phyloP scores from a whole-genome alignment of 2,113 vertebrate genomes.

The Cryptomyrus ogoouensis region DNA sequence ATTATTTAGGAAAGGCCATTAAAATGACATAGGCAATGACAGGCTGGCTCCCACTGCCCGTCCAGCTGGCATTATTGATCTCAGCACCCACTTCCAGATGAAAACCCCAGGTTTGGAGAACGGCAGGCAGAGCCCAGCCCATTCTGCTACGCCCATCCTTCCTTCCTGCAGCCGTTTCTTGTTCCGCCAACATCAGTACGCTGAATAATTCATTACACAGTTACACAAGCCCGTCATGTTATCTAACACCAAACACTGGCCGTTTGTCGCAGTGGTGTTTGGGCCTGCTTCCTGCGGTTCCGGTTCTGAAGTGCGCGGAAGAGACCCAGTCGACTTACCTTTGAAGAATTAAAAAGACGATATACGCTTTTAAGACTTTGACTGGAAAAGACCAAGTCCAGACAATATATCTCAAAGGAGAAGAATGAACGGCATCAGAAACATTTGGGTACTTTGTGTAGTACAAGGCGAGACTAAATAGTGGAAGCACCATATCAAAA shows the following conservation, averaged over 20 bases:
- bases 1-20: slow-evolving; percentile 1
- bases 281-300: neutral
- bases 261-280: neutral
- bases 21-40: neutral
- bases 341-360: neutral
- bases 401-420: neutral
- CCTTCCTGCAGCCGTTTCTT: neutral
- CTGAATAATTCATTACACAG: slow-evolving; percentile 3
- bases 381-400: neutral
- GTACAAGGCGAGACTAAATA: neutral
- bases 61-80: neutral
- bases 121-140: neutral
- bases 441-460: neutral
- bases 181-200: neutral
- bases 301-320: neutral
- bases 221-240: neutral
- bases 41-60: neutral
- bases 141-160: neutral
- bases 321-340: neutral
- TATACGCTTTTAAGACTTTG: neutral
- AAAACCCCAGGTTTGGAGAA: neutral
- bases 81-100: neutral
- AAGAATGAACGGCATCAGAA: neutral
- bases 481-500: neutral
- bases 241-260: neutral